Evolutionary conservation across 1,140 invertebrate species (phyloP).

Genomic region (Doryteuthis pealeii): DNA sequence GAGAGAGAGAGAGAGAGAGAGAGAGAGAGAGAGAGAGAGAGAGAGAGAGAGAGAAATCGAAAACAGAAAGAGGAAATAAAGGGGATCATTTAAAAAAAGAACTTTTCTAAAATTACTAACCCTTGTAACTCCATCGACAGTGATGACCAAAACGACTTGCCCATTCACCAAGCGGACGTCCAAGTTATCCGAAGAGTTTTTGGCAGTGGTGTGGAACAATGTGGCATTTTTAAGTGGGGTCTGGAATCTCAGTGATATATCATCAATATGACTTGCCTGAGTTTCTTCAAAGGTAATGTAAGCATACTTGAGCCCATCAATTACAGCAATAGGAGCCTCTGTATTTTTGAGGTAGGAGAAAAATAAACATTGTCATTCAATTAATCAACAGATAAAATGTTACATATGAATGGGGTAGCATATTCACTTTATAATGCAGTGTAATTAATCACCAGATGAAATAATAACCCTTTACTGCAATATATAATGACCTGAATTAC

Average conservation of each 20-base stretch:
- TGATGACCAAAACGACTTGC: conserved; percentile 39
- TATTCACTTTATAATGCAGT: too few species aligned
- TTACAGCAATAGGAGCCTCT: conserved; percentile 44
- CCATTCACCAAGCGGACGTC: conserved; percentile 41
- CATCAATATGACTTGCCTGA: conserved; percentile 39
- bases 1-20: too few species aligned
- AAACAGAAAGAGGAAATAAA: too few species aligned
- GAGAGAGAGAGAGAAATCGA: too few species aligned
- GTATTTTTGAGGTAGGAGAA: conserved; percentile 21
- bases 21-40: too few species aligned
- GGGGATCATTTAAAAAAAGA: too few species aligned
- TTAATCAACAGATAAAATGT: too few species aligned
- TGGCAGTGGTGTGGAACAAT: conserved; percentile 43
- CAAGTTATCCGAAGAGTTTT: conserved; percentile 31
- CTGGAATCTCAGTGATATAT: conserved; percentile 51
- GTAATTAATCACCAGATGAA: too few species aligned
- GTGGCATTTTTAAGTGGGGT: conserved; percentile 38
- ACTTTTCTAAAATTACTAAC: conserved; percentile 28
- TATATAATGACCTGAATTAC: too few species aligned
- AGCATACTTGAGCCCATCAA: conserved; percentile 35
- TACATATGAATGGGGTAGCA: too few species aligned
- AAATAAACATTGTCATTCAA: too few species aligned
- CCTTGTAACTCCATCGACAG: conserved; percentile 40
- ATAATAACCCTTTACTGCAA: too few species aligned
- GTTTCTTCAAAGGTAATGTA: conserved; percentile 23